A percentile compares a stretch with the other conserved stretches of the same genome.
Conservation (phyloP, 2,888 invertebrate species). For the Hemicrepidius hirtus region DNA sequence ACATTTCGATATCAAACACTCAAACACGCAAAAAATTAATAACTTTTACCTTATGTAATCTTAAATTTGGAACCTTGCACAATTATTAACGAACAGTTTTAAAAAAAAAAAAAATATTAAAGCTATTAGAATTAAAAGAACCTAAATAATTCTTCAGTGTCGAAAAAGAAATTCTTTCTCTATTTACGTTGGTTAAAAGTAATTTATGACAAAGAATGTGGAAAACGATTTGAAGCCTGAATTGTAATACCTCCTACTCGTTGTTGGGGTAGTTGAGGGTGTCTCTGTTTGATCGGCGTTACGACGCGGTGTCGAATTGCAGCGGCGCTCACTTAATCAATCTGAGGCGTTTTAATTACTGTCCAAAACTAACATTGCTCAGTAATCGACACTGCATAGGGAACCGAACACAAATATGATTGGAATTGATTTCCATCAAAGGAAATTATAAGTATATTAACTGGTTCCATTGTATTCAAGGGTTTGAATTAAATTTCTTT, state of each 20-base stretch:
- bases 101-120: no score
- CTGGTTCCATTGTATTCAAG: no score
- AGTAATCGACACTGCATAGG: constrained; percentile 44
- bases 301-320: constrained; percentile 54
- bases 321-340: constrained; percentile 52
- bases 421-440: no score
- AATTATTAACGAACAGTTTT: no score
- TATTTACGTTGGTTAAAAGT: background rate
- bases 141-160: no score
- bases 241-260: constrained; percentile 45
- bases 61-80: no score
- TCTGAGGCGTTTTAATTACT: constrained; percentile 55
- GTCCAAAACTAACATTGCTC: constrained; percentile 53
- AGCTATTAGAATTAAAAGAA: no score
- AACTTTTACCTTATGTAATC: no score
- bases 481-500: no score
- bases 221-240: constrained; percentile 2
- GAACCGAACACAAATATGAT: constrained; percentile 15
- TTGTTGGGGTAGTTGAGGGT: constrained; percentile 51
- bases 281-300: constrained; percentile 53
- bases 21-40: background rate
- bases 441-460: no score
- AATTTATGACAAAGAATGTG: background rate
- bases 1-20: constrained; percentile 17
- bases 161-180: no score